Percentiles rank a stretch among this genome's conserved stretches.
Evolutionary conservation across 2,797 vertebrate genomes (phyloP).

Genomic region (Phataginus tetradactyla): DNA sequence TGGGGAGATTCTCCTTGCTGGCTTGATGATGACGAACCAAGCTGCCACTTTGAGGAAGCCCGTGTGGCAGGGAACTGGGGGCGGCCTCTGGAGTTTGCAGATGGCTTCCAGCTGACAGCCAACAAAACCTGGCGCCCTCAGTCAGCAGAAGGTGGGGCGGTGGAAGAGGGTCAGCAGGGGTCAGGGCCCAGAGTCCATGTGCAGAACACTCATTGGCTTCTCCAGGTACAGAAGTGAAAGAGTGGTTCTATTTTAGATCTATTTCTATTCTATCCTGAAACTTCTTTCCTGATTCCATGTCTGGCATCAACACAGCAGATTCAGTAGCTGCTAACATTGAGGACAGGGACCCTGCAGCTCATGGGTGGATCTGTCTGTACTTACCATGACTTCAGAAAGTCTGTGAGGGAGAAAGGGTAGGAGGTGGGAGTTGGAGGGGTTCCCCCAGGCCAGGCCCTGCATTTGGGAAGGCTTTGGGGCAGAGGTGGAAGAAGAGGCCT

Average conservation of each 20-base stretch:
- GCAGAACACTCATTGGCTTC: not conserved
- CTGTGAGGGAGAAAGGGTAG: not conserved
- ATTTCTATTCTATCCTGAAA: not conserved
- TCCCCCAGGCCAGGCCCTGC: not conserved
- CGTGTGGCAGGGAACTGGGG: not conserved
- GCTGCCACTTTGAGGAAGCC: not conserved
- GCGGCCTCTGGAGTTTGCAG: not conserved
- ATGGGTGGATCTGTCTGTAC: not conserved
- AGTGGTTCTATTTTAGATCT: not conserved
- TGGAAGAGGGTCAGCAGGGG: not conserved
- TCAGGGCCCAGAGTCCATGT: not conserved
- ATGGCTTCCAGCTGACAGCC: not conserved
- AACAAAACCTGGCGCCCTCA: not conserved
- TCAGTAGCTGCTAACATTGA: not conserved
- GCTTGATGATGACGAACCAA: not conserved
- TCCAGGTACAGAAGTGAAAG: not conserved
- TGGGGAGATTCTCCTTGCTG: not conserved
- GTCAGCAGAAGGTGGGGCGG: rapidly evolving
- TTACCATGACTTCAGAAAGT: not conserved
- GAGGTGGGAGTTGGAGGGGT: no score
- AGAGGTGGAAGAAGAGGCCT: not conserved
- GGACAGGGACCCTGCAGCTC: not conserved
- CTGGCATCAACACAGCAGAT: not conserved
- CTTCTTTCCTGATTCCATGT: not conserved
- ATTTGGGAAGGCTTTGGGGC: not conserved